A percentile compares a stretch with the other conserved stretches of the same genome.
These are phyloP conservation scores for Paelopatides confundens DNA, from an alignment of 53 echinoderm and acorn worm species.

Conservation along the genomic window DNA sequence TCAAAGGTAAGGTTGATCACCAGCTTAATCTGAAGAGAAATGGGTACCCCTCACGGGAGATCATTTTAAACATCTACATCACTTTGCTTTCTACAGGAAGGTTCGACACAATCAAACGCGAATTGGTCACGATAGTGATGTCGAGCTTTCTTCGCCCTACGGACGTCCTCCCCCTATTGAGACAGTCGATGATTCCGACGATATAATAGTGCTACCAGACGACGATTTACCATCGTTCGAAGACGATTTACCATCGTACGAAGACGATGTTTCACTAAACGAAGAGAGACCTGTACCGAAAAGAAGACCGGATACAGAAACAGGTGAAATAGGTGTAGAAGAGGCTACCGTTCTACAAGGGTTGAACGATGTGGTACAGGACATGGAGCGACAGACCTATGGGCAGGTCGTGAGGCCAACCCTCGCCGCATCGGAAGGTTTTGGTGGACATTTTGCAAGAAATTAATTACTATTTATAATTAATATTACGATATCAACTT, in stretches of 20 bases:
- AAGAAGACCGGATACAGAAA: background rate
- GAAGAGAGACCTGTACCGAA: background rate
- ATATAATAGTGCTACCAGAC: background rate
- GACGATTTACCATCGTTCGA: no score
- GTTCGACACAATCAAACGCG: background rate
- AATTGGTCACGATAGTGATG: background rate
- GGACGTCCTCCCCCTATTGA: background rate
- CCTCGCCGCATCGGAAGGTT: background rate
- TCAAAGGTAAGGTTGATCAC: no score
- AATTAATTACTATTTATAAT: background rate
- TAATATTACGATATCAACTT: no score
- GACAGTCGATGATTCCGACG: background rate
- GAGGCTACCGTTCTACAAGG: background rate
- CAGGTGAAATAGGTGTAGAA: background rate
- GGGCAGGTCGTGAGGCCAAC: background rate
- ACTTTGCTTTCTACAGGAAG: background rate
- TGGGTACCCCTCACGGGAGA: no score
- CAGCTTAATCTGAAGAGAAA: no score
- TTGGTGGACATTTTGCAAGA: slow-evolving; percentile 39
- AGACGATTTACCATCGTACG: background rate
- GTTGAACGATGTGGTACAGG: slow-evolving; percentile 4
- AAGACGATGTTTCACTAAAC: background rate
- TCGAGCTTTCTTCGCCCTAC: background rate
- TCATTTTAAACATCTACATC: no score
- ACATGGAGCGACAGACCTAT: background rate